Evolutionary conservation across 92 coral and sea anemone genomes (phyloP), one percentile per base, ranked within the genome.

Genomic region (Umimayanthus chanpuru): DNA sequence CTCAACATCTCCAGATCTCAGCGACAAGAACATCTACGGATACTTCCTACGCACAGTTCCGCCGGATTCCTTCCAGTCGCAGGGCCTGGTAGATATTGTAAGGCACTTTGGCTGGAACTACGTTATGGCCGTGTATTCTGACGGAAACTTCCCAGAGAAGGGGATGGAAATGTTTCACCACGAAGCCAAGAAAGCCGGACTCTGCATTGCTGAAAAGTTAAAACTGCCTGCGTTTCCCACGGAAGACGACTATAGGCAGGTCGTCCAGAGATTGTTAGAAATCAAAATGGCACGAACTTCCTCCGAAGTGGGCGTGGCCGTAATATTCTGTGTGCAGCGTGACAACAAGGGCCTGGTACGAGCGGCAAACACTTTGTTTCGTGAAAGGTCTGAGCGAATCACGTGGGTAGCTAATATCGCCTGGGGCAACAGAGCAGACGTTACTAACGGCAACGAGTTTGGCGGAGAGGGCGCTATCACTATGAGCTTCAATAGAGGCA

Each of bases 11-110:
- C 94, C 92, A 18, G 90, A 86, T 30, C 96, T 96, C 2, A 96
- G 98, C 87, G 89, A 96, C 77, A 96, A 96, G 64, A 92, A 96
- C 21, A 91, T 96, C 18, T 96, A 94, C 77, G 93, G 96, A n/a
- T 90, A 96, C 32, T 96, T 96, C 61, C 80, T 96, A 44, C 93
- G 98, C 68, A 96, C 98, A 2, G 98, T 96, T 5, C 96, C 98
- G 16, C 97, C 98, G 4, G 95, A 96, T 43, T 96, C 98, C 76
- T 96, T 94, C 86, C 98, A 96, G 74, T 96, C 95, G 2, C 90
- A 89, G 58, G 98, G 96, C 9, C 91, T 96, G 91, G 96, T 95
- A 65, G 98, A 96, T 75, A 85, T 90, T 36, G 81, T 85, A 0
- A 73, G n/a, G 40, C 58, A 73, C 47, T 85, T 85, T 43, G 92